Percentiles rank a stretch among this genome's conserved stretches.
These are phyloP conservation scores for Helicoverpa armigera DNA, from an alignment of 1,140 invertebrate species.

Conservation along the genomic window DNA sequence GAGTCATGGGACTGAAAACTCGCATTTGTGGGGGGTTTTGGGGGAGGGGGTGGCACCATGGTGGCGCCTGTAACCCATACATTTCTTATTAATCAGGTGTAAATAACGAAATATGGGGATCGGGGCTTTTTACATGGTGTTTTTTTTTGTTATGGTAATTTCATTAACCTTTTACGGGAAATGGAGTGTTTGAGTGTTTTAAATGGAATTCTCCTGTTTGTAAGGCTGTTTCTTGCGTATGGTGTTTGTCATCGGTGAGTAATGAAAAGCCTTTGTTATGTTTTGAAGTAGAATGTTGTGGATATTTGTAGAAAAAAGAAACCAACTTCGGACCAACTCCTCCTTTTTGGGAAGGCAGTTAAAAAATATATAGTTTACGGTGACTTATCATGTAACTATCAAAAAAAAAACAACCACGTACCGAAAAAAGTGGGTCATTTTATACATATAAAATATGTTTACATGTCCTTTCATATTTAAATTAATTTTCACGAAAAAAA, in stretches of 20 bases:
- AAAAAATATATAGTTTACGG: no score
- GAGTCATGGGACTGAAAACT: constrained; percentile 45
- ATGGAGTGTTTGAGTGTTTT: background rate
- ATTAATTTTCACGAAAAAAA: no score
- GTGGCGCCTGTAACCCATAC: constrained; percentile 32
- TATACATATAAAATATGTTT: no score
- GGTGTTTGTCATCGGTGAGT: background rate
- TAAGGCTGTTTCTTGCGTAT: no score
- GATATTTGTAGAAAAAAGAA: no score
- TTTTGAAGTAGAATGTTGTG: no score
- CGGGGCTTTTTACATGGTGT: constrained; percentile 23
- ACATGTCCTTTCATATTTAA: no score
- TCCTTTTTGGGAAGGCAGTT: no score
- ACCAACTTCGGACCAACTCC: no score
- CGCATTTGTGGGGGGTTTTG: background rate
- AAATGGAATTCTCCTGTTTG: background rate
- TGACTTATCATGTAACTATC: no score
- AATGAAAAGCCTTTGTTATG: background rate
- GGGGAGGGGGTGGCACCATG: constrained; percentile 15
- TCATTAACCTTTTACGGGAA: constrained; percentile 9
- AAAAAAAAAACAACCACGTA: no score
- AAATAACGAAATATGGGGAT: constrained; percentile 41
- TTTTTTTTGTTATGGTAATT: constrained; percentile 25
- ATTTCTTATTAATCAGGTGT: constrained; percentile 51
- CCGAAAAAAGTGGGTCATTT: no score